Conservation (phyloP, 2,888 invertebrate species). For the Eupelmus urozonus region DNA sequence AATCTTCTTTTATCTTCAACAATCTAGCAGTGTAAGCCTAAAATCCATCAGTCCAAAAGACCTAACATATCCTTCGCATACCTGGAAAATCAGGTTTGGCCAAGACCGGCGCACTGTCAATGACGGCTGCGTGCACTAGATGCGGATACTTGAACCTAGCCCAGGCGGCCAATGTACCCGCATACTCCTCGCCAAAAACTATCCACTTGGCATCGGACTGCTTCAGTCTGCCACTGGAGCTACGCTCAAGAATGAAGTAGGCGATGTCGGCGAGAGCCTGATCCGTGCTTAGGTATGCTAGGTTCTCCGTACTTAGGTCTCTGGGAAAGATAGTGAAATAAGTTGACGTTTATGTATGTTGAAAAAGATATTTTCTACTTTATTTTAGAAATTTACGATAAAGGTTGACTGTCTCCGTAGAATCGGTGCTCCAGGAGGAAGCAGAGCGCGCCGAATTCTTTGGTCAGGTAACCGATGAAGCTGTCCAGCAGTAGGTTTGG, state of each 20-base stretch:
- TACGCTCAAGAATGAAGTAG: conserved; percentile 87
- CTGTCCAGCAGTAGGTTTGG: neutral
- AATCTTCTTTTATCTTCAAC: too few species aligned
- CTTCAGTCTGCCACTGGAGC: conserved; percentile 80
- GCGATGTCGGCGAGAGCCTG: conserved; percentile 93
- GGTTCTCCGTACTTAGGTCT: conserved; percentile 87
- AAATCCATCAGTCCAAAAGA: too few species aligned
- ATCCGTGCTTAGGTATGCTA: conserved; percentile 87
- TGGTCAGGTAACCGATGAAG: conserved; percentile 87
- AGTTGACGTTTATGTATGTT: too few species aligned
- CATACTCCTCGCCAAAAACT: conserved; percentile 96
- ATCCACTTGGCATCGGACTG: conserved; percentile 85
- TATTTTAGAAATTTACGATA: conserved; percentile 79
- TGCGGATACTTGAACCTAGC: conserved; percentile 91
- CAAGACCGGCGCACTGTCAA: conserved; percentile 91
- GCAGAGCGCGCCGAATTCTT: conserved; percentile 88
- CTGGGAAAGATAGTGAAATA: neutral
- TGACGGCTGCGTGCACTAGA: conserved; percentile 90
- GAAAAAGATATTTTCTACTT: neutral
- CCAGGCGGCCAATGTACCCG: conserved; percentile 96
- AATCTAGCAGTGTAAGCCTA: too few species aligned
- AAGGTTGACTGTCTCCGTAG: conserved; percentile 95
- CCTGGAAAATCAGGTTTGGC: conserved; percentile 91
- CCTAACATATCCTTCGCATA: too few species aligned
- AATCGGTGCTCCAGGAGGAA: conserved; percentile 94